phyloP scores from a whole-genome alignment of 30 jellyfish, hydroid and myxozoan genomes.

The Nemopilema nomurai region DNA sequence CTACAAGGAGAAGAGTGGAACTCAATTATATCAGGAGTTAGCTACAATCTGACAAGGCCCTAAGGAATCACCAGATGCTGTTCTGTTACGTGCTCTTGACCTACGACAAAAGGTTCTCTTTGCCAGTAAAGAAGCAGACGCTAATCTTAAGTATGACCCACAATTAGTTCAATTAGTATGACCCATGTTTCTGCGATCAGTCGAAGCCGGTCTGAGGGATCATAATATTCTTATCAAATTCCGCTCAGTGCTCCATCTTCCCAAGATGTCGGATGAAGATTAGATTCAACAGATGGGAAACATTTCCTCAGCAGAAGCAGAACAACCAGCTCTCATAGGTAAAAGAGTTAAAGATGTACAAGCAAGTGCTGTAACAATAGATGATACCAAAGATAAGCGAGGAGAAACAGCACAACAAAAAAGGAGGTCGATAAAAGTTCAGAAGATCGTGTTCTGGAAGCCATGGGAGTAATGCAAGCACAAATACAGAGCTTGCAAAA shows the following conservation, averaged over 20 bases:
- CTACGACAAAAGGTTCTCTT: slow-evolving; percentile 48
- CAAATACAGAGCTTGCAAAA: slow-evolving; percentile 7
- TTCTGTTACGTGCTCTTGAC: slow-evolving; percentile 29
- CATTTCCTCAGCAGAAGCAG: slow-evolving; percentile 18
- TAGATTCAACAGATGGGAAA: slow-evolving; percentile 26
- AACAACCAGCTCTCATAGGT: background rate
- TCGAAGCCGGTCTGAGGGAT: slow-evolving; percentile 38
- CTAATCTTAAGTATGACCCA: slow-evolving; percentile 25
- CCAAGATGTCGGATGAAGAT: slow-evolving; percentile 12
- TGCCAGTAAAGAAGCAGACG: slow-evolving; percentile 57
- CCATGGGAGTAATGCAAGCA: slow-evolving; percentile 23
- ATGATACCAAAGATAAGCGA: slow-evolving; percentile 4
- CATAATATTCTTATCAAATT: slow-evolving; percentile 33
- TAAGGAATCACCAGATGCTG: slow-evolving; percentile 29
- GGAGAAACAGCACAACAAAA: background rate
- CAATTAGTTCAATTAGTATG: slow-evolving; percentile 49
- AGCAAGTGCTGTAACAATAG: slow-evolving; percentile 3
- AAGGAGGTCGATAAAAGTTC: background rate
- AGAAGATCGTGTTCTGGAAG: slow-evolving; percentile 9
- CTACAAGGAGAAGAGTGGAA: slow-evolving; percentile 59
- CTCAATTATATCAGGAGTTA: slow-evolving; percentile 46
- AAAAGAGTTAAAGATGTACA: too few species aligned
- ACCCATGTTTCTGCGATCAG: slow-evolving; percentile 50
- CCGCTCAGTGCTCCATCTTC: slow-evolving; percentile 29
- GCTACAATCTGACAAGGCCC: slow-evolving; percentile 35